phyloP scores from a whole-genome alignment of 2,797 vertebrate species.

The Sebastes iracundus region DNA sequence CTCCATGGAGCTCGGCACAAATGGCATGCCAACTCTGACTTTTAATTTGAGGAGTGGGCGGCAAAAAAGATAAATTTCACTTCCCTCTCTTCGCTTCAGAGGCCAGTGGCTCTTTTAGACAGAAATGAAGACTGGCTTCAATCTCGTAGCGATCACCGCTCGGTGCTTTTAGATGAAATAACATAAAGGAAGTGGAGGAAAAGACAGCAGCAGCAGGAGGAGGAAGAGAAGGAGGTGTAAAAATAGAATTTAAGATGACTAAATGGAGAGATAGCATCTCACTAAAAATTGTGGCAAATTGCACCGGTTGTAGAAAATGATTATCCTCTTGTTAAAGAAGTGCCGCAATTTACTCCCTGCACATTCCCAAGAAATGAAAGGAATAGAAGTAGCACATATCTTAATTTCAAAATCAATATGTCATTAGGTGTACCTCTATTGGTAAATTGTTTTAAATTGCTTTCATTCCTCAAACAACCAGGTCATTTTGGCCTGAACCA shows the following conservation, averaged over 20 bases:
- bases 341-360: conserved; percentile 17
- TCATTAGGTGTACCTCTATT: conserved; percentile 20
- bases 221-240: conserved; percentile 27
- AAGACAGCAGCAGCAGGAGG: background rate
- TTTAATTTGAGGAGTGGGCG: conserved; percentile 50
- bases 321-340: conserved; percentile 10
- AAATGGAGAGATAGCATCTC: conserved; percentile 37
- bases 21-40: conserved; percentile 21
- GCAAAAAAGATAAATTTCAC: conserved; percentile 25
- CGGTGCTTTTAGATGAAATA: conserved; percentile 46
- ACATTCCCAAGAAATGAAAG: conserved; percentile 2
- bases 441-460: conserved; percentile 18
- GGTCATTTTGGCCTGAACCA: background rate
- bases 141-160: conserved; percentile 25
- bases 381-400: background rate
- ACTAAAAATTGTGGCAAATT: conserved; percentile 33
- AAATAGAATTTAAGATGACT: conserved; percentile 52
- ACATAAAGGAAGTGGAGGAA: conserved; percentile 21
- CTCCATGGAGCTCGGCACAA: conserved; percentile 1
- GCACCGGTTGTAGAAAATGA: conserved; percentile 20
- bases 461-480: background rate
- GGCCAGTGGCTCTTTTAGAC: conserved; percentile 19
- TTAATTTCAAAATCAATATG: conserved; percentile 43
- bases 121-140: conserved; percentile 27
- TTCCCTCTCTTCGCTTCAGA: conserved; percentile 30